Percentiles rank a stretch among this genome's conserved stretches.
Evolutionary conservation across 1,140 invertebrate genomes (phyloP).

Genomic region (Diabrotica virgifera): DNA sequence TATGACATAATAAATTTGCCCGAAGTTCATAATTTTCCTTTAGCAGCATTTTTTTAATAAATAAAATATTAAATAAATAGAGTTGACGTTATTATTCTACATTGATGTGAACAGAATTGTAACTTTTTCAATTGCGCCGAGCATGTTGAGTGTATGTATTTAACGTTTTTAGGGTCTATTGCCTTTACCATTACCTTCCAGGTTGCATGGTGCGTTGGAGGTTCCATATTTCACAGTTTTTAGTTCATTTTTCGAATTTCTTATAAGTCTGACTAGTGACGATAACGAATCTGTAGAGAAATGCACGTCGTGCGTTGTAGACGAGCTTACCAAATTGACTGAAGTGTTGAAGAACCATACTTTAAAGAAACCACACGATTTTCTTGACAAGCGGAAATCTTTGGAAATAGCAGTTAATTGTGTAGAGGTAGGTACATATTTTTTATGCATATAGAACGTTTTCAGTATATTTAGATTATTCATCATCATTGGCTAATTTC

Average conservation of each 20-base stretch:
- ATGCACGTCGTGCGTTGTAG: conserved; percentile 24
- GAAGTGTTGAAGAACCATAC: conserved; percentile 24
- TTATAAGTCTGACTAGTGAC: conserved; percentile 28
- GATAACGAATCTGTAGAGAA: conserved; percentile 19
- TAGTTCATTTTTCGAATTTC: conserved; percentile 33
- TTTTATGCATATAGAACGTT: no score
- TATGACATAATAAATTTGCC: no score
- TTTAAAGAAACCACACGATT: conserved; percentile 27
- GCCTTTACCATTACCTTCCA: conserved; percentile 37
- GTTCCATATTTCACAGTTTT: conserved; percentile 33
- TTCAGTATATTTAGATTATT: no score
- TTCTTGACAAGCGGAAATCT: conserved; percentile 31
- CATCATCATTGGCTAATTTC: no score
- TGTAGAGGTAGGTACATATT: conserved; percentile 35
- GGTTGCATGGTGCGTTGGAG: conserved; percentile 36
- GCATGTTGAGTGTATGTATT: no score
- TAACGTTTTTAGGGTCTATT: conserved; percentile 32
- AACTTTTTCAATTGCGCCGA: no score
- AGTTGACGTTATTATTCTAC: no score
- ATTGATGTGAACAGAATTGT: no score
- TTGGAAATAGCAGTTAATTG: conserved; percentile 40
- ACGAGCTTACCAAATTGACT: conserved; percentile 26
- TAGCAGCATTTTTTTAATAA: no score
- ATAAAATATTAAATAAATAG: no score
- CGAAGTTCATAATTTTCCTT: no score